These are phyloP conservation scores for Centropus unirufus DNA, from an alignment of 2,113 vertebrate species.

Conservation along the genomic window DNA sequence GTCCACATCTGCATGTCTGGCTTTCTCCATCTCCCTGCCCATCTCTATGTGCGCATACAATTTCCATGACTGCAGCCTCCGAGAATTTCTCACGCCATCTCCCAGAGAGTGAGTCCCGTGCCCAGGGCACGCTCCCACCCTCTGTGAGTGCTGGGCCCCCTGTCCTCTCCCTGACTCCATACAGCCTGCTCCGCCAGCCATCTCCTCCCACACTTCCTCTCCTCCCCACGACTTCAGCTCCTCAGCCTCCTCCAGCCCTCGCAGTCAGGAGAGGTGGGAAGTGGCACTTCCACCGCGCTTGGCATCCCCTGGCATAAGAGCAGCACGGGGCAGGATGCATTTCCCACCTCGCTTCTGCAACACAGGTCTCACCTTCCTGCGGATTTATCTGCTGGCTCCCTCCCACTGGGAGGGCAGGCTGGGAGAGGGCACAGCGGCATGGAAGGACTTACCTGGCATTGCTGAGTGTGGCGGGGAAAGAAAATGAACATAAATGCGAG, in stretches of 20 bases:
- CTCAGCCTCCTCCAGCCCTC: not conserved
- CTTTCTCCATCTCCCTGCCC: not conserved
- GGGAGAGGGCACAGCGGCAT: not conserved
- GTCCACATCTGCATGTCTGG: not conserved
- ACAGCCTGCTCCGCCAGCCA: not conserved
- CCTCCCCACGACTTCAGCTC: not conserved
- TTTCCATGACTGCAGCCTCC: conserved; percentile 16
- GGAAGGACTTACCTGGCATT: not conserved
- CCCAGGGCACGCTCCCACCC: conserved; percentile 36
- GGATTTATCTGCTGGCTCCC: not conserved
- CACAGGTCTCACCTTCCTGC: not conserved
- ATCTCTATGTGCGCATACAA: fast-evolving
- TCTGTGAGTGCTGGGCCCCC: not conserved
- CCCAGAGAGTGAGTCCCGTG: not conserved
- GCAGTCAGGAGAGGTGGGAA: not conserved
- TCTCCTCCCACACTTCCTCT: not conserved
- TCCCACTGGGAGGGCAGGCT: not conserved
- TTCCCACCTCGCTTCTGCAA: not conserved
- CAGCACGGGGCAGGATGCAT: not conserved
- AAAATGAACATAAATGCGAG: not conserved
- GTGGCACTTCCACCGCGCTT: not conserved
- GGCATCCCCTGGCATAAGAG: not conserved
- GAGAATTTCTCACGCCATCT: not conserved
- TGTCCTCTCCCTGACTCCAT: conserved; percentile 11
- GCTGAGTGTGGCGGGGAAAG: not conserved